Conservation (phyloP, 2,888 invertebrate genomes). For the Morinoia aosen region DNA sequence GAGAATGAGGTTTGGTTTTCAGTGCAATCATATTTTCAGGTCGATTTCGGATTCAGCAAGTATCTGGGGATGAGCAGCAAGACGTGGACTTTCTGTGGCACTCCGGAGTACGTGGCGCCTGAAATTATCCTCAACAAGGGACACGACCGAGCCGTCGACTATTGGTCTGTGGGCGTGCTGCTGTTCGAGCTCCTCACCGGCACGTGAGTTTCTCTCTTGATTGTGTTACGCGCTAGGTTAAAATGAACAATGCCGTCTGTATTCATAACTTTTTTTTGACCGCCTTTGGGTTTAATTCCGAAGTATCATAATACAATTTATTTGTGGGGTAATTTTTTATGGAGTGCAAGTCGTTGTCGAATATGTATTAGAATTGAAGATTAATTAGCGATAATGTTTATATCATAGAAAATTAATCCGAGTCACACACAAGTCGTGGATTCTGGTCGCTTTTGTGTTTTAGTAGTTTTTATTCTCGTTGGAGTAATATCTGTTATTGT, state of each 20-base stretch:
- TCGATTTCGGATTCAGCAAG: constrained; percentile 94
- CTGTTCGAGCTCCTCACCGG: constrained; percentile 90
- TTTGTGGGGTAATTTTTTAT: too few relatives aligned
- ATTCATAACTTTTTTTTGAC: neutral
- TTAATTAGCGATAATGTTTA: too few relatives aligned
- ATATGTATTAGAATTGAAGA: too few relatives aligned
- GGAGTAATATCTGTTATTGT: too few relatives aligned
- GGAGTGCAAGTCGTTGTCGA: too few relatives aligned
- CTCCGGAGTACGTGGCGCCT: constrained; percentile 90
- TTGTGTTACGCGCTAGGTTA: neutral
- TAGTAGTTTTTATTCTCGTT: too few relatives aligned
- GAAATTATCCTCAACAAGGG: constrained; percentile 84
- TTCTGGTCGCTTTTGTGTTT: too few relatives aligned
- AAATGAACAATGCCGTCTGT: neutral
- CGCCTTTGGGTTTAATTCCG: neutral
- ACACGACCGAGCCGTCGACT: constrained; percentile 89
- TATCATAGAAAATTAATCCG: too few relatives aligned
- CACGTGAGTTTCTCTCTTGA: constrained; percentile 75
- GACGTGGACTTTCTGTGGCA: constrained; percentile 96
- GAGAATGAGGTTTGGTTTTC: too few relatives aligned
- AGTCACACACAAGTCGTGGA: too few relatives aligned
- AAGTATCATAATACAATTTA: too few relatives aligned
- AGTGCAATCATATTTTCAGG: constrained; percentile 54
- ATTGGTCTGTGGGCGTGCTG: constrained; percentile 93
- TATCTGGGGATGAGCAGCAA: constrained; percentile 83